phyloP scores from a whole-genome alignment of 2,888 invertebrate species.

The Odontocerum albicorne region DNA sequence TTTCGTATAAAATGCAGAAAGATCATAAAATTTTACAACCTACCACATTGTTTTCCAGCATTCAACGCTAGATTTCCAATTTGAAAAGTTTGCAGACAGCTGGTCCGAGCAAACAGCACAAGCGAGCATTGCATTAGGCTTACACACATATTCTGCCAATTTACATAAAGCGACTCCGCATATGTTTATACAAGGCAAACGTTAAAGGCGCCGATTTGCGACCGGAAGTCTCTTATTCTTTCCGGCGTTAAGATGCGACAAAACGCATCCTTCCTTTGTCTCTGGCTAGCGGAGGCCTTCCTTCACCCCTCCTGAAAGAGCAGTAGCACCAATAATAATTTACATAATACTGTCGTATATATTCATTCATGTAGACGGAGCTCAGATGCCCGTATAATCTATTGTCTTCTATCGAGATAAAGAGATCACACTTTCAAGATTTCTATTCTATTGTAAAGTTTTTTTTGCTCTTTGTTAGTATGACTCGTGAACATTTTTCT shows the following conservation, averaged over 20 bases:
- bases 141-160: no score
- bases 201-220: constrained; percentile 12
- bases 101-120: no score
- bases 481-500: not conserved
- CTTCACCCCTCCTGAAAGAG: not conserved
- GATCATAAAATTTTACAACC: no score
- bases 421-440: no score
- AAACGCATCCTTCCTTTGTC: constrained; percentile 28
- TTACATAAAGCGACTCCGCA: no score
- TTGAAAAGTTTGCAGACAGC: no score
- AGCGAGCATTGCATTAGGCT: no score
- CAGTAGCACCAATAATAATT: constrained; percentile 20
- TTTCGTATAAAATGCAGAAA: no score
- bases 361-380: constrained; percentile 29
- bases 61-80: no score
- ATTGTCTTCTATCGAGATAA: constrained; percentile 29
- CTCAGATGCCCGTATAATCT: constrained; percentile 31
- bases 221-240: constrained; percentile 24
- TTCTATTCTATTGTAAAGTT: no score
- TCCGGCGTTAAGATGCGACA: constrained; percentile 27
- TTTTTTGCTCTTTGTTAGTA: not conserved
- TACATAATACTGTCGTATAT: constrained; percentile 33
- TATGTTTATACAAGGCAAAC: no score
- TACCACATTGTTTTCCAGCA: no score
- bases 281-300: not conserved